phyloP scores from a whole-genome alignment of 2,888 invertebrate genomes.

The Dynastes hyllus region DNA sequence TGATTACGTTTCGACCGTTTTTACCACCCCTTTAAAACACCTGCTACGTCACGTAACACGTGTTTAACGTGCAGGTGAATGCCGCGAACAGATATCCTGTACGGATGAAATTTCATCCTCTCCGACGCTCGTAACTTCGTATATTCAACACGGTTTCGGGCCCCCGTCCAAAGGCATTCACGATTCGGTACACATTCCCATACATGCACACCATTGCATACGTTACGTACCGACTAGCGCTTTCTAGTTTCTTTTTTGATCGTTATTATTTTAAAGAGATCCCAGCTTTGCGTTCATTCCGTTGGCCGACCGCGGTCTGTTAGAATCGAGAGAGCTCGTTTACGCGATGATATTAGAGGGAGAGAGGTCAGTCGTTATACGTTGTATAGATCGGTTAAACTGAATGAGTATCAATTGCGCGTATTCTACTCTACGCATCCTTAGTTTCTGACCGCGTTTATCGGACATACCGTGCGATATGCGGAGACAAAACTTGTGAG shows the following conservation, averaged over 20 bases:
- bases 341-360: not conserved
- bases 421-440: not conserved
- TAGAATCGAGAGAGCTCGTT: conserved; percentile 3
- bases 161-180: not conserved
- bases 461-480: not conserved
- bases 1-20: conserved; percentile 14
- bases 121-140: not conserved
- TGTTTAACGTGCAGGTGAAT: conserved; percentile 35
- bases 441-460: not conserved
- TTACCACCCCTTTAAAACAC: conserved; percentile 7
- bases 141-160: conserved; percentile 3
- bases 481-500: conserved; percentile 4
- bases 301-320: conserved; percentile 1
- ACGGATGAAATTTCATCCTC: conserved; percentile 2
- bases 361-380: conserved; percentile 7
- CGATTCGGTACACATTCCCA: too few relatives aligned
- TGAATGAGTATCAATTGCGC: conserved; percentile 21
- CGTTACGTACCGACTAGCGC: not conserved
- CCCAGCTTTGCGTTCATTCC: conserved; percentile 3
- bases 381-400: conserved; percentile 1
- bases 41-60: conserved; percentile 33
- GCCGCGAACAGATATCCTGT: conserved; percentile 21
- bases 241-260: not conserved
- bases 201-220: not conserved
- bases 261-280: conserved; percentile 19